Percentiles rank a stretch among this genome's conserved stretches.
phyloP scores from a whole-genome alignment of 2,113 vertebrate species.

The Bujurquina vittata region DNA sequence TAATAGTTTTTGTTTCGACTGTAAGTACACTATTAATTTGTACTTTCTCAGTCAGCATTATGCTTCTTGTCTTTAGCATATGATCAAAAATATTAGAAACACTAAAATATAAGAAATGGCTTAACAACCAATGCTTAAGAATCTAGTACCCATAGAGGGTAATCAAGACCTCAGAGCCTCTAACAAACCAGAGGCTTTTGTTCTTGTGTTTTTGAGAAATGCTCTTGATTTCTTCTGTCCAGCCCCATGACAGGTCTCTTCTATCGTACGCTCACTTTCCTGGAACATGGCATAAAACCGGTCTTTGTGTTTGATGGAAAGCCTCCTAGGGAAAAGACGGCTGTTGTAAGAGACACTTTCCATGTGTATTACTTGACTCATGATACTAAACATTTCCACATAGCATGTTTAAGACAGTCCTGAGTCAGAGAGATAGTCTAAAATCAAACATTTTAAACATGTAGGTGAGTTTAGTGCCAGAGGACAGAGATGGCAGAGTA shows the following conservation, averaged over 20 bases:
- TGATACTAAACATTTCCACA: neutral
- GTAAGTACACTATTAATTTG: no score
- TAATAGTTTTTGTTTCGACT: no score
- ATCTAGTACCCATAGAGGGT: no score
- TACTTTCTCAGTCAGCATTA: no score
- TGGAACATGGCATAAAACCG: constrained; percentile 83
- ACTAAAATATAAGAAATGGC: no score
- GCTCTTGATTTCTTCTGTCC: neutral
- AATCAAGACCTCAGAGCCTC: no score
- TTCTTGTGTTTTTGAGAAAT: neutral
- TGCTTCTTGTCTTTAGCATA: no score
- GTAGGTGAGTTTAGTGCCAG: neutral
- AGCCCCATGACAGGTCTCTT: constrained; percentile 79
- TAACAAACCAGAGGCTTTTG: neutral
- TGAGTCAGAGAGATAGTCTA: neutral
- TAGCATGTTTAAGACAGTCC: neutral
- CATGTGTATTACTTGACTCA: neutral
- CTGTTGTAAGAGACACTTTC: constrained; percentile 68
- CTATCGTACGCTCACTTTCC: constrained; percentile 80
- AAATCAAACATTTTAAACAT: neutral
- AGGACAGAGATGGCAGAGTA: neutral
- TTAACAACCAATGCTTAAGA: no score
- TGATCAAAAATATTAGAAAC: no score
- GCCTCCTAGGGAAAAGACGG: constrained; percentile 76
- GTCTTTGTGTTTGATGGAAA: constrained; percentile 83